A percentile compares a stretch with the other conserved stretches of the same genome.
Conservation (phyloP, 1,140 invertebrate genomes). For the Aricia agestis region DNA sequence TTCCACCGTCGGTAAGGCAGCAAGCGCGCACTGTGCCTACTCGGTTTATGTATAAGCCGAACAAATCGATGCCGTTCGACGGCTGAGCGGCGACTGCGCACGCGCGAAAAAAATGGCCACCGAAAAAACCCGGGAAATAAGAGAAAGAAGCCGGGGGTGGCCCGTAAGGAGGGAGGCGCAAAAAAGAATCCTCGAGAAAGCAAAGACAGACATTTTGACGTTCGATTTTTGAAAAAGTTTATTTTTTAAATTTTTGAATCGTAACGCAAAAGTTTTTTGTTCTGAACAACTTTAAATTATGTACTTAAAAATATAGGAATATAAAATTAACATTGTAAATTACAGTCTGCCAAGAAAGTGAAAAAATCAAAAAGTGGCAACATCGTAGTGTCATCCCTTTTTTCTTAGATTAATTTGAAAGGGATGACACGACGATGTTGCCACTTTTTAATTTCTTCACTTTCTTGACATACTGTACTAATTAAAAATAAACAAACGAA, state of each 20-base stretch:
- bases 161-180: conserved; percentile 48
- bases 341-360: too few relatives aligned
- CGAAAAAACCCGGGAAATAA: conserved; percentile 68
- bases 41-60: conserved; percentile 55
- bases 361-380: too few relatives aligned
- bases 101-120: conserved; percentile 68
- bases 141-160: conserved; percentile 61
- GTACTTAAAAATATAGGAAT: too few relatives aligned
- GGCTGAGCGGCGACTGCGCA: conserved; percentile 40
- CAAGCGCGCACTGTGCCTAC: conserved; percentile 22
- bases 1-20: not conserved
- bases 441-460: too few relatives aligned
- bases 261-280: not conserved
- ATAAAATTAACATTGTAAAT: too few relatives aligned
- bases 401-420: too few relatives aligned
- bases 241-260: not conserved
- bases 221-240: not conserved
- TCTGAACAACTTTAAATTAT: too few relatives aligned
- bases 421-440: too few relatives aligned
- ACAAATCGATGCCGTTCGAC: conserved; percentile 61
- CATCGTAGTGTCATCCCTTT: too few relatives aligned
- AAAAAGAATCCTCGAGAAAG: conserved; percentile 27
- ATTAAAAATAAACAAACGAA: too few relatives aligned
- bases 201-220: not conserved
- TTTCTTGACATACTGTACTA: too few relatives aligned